Base-by-base conservation (phyloP, 2,888 invertebrate species). In the Priocnemis perturbator region DNA sequence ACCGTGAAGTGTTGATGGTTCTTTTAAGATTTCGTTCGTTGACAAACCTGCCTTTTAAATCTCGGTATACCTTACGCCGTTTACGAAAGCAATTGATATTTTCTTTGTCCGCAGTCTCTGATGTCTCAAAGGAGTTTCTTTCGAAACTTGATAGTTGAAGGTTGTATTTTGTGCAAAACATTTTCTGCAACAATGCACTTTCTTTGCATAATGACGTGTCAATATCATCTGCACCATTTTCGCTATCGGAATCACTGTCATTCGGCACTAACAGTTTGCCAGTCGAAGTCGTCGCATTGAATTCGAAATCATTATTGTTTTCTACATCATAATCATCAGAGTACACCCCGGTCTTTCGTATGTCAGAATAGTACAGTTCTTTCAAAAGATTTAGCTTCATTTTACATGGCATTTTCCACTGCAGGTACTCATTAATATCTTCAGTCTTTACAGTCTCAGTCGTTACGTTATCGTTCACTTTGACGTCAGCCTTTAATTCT, bases 231-330 rank as follows among this genome's bases (percentile, higher is more conserved):
- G 0, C 5, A 11, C 50, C n/a, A 23, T 67, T 9, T 15, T 74
- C 64, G 56, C 53, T 57, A 14, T 83, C 81, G 2, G 71, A 76
- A 50, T 82, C 76, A 45, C 58, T 64, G n/a, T 80, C 69, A 5
- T 62, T 52, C 0, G 69, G 50, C 63, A 87, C 79, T 9, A 76
- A 66, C 45, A 88, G 71, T 72, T 78, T 83, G 1, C 88, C 88
- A 63, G 81, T 73, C 1, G 78, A 59, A 3, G 71, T 44, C 21
- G 78, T 75, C 57, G 83, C 76, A 56, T 81, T 69, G 65, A 88
- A 88, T 57, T 71, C 78, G 74, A 85, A 86, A 66, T 85, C 81
- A 50, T 79, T 70, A 15, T 64, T 61, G 20, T 69, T 64, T 26
- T 59, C 55, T 4, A 19, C 7, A 59, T 3, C 14, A n/a, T 7